Conservation (phyloP, 2,113 vertebrate species). For the Seriola aureovittata region DNA sequence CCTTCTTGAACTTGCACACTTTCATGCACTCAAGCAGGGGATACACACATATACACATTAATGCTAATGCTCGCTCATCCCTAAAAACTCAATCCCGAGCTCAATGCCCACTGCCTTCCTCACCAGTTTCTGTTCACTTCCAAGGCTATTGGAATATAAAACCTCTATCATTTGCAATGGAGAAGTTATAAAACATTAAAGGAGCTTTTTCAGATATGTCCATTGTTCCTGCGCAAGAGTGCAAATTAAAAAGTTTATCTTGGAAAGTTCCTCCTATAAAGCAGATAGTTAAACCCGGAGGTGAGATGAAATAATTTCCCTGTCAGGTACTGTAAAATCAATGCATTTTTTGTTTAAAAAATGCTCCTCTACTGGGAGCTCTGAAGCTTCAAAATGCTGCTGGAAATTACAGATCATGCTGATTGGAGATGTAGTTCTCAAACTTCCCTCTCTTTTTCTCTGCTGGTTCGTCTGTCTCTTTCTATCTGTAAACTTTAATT, state of each 20-base stretch:
- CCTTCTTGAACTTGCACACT: slow-evolving; percentile 24
- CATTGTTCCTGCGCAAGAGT: slow-evolving; percentile 23
- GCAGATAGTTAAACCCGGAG: slow-evolving; percentile 34
- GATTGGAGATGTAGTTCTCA: slow-evolving; percentile 20
- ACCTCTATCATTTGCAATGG: slow-evolving; percentile 51
- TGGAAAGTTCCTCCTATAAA: slow-evolving; percentile 42
- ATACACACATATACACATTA: background rate
- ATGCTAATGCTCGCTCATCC: slow-evolving; percentile 19
- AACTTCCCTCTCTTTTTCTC: slow-evolving; percentile 10
- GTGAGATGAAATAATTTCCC: slow-evolving; percentile 48
- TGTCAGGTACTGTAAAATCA: slow-evolving; percentile 32
- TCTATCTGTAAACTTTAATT: slow-evolving; percentile 50
- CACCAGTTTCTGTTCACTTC: slow-evolving; percentile 57
- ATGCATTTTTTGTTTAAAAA: slow-evolving; percentile 10
- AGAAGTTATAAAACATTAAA: slow-evolving; percentile 56
- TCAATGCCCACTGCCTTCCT: slow-evolving; percentile 32
- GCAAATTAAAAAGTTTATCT: slow-evolving; percentile 70
- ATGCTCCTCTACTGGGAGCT: slow-evolving; percentile 25
- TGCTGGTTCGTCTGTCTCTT: background rate
- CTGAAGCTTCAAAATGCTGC: slow-evolving; percentile 28
- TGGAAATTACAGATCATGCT: slow-evolving; percentile 40
- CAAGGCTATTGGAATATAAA: slow-evolving; percentile 59
- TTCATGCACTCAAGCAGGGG: slow-evolving; percentile 4
- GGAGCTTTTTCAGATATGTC: slow-evolving; percentile 33
- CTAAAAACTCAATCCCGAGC: slow-evolving; percentile 10